These are phyloP conservation scores for Thermophis baileyi DNA, from an alignment of 2,113 vertebrate genomes.

Conservation along the genomic window DNA sequence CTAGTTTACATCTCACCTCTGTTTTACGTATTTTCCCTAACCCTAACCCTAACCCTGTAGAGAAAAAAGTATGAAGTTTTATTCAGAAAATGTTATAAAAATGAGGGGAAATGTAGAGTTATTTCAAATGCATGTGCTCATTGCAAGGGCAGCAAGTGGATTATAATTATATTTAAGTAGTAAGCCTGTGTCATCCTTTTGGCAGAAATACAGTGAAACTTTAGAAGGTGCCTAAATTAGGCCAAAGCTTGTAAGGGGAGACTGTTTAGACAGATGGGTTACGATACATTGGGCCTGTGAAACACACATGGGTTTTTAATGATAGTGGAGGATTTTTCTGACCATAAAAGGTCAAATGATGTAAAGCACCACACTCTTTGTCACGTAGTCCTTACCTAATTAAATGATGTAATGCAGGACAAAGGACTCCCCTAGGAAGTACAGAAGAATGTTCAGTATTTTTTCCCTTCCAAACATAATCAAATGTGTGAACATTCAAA, in stretches of 20 bases:
- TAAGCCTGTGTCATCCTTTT: constrained; percentile 9
- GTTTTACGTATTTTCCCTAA: background rate
- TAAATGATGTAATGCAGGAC: constrained; percentile 10
- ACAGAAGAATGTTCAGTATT: background rate
- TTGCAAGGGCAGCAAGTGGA: background rate
- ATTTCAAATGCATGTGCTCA: background rate
- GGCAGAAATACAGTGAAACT: background rate
- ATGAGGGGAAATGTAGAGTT: constrained; percentile 11
- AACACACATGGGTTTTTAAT: background rate
- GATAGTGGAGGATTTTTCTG: background rate
- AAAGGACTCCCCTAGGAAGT: background rate
- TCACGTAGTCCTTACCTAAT: background rate
- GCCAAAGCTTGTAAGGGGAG: constrained; percentile 33
- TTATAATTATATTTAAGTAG: constrained; percentile 23
- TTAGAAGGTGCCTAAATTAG: constrained; percentile 31
- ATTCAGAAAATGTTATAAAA: constrained; percentile 7
- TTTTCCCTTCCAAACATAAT: background rate
- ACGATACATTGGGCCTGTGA: background rate
- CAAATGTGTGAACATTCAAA: background rate
- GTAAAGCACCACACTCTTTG: background rate
- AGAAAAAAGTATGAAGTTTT: background rate
- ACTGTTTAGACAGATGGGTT: constrained; percentile 31
- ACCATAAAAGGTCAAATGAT: constrained; percentile 22
- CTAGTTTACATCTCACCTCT: background rate
- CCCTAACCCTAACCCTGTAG: background rate